Base-by-base conservation (phyloP, 2,113 vertebrate species). In the Athene cunicularia region DNA sequence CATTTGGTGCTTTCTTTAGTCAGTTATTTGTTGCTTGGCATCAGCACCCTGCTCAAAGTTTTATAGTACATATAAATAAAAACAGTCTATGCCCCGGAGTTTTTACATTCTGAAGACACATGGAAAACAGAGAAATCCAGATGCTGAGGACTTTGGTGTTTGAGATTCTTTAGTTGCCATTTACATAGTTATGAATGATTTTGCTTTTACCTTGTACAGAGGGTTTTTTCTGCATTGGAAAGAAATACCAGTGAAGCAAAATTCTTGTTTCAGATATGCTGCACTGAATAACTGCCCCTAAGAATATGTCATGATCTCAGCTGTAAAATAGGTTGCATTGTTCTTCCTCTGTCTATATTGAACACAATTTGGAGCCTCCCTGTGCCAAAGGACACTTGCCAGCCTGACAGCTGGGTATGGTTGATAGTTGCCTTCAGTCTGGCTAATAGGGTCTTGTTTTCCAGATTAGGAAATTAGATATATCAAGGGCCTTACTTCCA, bases 291-390 rank as follows among this genome's bases (percentile, higher is more conserved):
- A 80, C 35, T 93, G 56, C 22, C 74, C 70, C 45, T 88, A 60
- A 90, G 88, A 95, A 80, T 92, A 73, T 90, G 55, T 76, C 58
- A 37, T 88, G 85, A 95, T 62, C 56, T 90, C 93, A 96, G 79
- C 71, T 71, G 55, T 82, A 35, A 95, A 96, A 81, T 27, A 81
- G 80, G 64, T 74, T 80, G 37, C 49, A 84, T 77, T 94, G 80
- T 84, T 96, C 88, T 90, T 88, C 56, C 43, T 79, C 64, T 89
- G 76, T 83, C 76, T 84, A 1, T 87, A 58, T 64, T 1, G 0
- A 43, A 64, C 33, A 15, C 11, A 8, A 14, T 74, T 94, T 71
- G 60, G 59, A 91, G 50, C 52, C 56, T 89, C 37, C n/a, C 23
- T 67, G 4, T 87, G 89, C 84, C 0, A 22, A 58, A 75, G 72